Percentiles rank a stretch among this genome's conserved stretches.
phyloP scores from a whole-genome alignment of 2,888 invertebrate genomes.

The Poecilus cupreus region DNA sequence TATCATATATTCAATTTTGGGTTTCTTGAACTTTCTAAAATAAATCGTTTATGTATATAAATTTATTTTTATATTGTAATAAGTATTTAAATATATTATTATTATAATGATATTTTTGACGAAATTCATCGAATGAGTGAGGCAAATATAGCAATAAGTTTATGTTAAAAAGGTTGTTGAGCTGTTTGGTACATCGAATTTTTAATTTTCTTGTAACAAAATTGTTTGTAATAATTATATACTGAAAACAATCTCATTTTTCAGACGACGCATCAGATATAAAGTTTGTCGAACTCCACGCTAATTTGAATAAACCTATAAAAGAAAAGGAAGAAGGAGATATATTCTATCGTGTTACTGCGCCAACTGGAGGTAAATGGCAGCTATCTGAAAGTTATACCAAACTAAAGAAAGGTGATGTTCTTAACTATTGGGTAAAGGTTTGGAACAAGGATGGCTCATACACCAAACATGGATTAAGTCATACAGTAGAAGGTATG shows the following conservation, averaged over 20 bases:
- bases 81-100: too few relatives aligned
- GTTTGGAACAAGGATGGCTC: neutral
- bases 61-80: too few relatives aligned
- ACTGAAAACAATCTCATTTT: neutral
- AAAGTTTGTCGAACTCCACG: constrained; percentile 30
- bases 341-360: constrained; percentile 35
- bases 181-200: too few relatives aligned
- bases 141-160: too few relatives aligned
- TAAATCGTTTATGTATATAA: too few relatives aligned
- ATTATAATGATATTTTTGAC: too few relatives aligned
- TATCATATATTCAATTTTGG: too few relatives aligned
- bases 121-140: too few relatives aligned
- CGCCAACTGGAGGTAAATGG: neutral
- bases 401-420: constrained; percentile 24
- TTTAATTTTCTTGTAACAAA: too few relatives aligned
- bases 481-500: constrained; percentile 8
- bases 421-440: constrained; percentile 13
- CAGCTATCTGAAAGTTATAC: neutral
- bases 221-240: too few relatives aligned
- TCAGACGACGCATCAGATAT: constrained; percentile 18
- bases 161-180: too few relatives aligned
- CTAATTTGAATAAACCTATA: constrained; percentile 37
- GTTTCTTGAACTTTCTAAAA: too few relatives aligned
- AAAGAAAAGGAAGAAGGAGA: constrained; percentile 29
- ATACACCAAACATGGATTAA: constrained; percentile 17